Base-by-base conservation (phyloP, 2,113 vertebrate species). In the Herpetotheres cachinnans region DNA sequence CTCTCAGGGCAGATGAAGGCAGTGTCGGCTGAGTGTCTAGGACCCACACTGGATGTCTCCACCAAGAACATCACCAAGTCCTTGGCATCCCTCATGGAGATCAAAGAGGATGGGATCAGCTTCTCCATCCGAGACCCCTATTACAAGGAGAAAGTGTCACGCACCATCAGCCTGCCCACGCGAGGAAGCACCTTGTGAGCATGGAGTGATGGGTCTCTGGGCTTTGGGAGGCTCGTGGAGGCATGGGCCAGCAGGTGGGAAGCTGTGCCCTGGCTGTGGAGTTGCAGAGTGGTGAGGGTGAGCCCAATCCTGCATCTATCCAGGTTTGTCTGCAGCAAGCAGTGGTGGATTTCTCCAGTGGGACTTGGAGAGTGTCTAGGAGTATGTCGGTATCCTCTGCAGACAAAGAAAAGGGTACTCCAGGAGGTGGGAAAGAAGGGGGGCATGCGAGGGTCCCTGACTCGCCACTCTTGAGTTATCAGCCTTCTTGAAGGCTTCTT, bases 161-260 rank as follows among this genome's bases (percentile, higher is more conserved):
- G 99, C 54, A 99, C 99, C 50, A 97, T 99, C 98, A 99, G 99
- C 98, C 98, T 99, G 78, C 99, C 99, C 52, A 97, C 99, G 2
- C 98, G 99, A 69, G 99, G 99, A 46, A 99, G 99, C 97, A 99
- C 99, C 74, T 99, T 99, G 99, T 99, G 98, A 99, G 99, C 97
- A 46, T 2, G 34, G 71, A 66, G 27, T 2, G 10, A 2, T 26
- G 27, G 67, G 25, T 29, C 7, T 6, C 11, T 22, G 89, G 76
- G 90, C 25, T 7, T 5, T 30, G 89, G 82, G 90, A 26, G 47
- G 56, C 25, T 79, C 4, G 0, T 13, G 66, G 52, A 47, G 65
- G 9, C 47, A 0, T 12, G 69, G 71, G 24, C 7, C 27, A 47
- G 47, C 22, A 42, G 42, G 15, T 70, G 89, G 73, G 52, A 59